Base-by-base conservation (phyloP, 2,888 invertebrate species). In the Itoplectis maculator region DNA sequence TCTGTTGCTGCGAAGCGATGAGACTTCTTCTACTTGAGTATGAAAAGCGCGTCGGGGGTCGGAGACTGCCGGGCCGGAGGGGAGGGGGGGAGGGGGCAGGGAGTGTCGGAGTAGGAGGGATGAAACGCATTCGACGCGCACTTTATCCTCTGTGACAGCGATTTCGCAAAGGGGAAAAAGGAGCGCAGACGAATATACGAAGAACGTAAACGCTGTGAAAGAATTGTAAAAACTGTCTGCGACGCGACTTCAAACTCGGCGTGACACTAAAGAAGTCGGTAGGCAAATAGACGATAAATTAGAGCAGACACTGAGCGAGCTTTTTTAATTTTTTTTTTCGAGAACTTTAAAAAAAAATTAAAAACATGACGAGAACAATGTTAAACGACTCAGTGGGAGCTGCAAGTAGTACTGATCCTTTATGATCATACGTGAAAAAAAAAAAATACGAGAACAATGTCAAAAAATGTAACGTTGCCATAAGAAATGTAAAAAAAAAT, bases 111-210 rank as follows among this genome's bases (percentile, higher is more conserved):
- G 54, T 6, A 11, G 13, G 8, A 29, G 13, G 18, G 40, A 23
- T 2, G 69, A 68, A 35, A 69, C 37, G 51, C 37, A 69, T 54
- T 37, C 20, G 20, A 69, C 54, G 54, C 40, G 54, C 51, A 40
- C 54, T 69, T 69, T 40, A 54, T 69, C 54, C 40, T 54, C 54
- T 40, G 37, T 47, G 54, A 69, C 35, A 40, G 40, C 69, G 54
- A 69, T 69, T 51, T 37, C 9, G n/a, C 54, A 8, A 20, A 65
- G 20, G 20, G n/a, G 15, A 37, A 35, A 69, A 6, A 40, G 13
- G 7, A 40, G 37, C 20, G 51, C 8, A 9, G 56, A 11, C 29
- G 23, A 29, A n/a, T 11, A n/a, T 11, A 29, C 9, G 29, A 56
- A 56, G n/a, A 56, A 56, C 29, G 56, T 29, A 29, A 23, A 4